Base-by-base conservation (phyloP, 2,113 vertebrate species). In the Tonatia bakeri region DNA sequence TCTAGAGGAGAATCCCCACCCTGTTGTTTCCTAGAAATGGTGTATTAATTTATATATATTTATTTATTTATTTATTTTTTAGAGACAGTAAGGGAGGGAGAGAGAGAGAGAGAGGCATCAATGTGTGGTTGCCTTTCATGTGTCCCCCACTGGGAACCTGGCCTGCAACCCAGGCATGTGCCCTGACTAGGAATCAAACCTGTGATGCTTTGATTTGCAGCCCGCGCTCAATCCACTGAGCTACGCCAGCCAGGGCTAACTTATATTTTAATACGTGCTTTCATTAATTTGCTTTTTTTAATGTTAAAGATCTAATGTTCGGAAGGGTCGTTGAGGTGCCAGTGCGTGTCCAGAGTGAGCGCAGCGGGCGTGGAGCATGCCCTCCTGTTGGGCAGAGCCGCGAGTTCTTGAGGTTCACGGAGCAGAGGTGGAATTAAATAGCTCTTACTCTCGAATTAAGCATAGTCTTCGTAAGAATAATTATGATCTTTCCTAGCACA, bases 1-100 rank as follows among this genome's bases (percentile, higher is more conserved):
- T 88, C n/a, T 84, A 91, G 72, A 93, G 77, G 54, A 92, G 19
- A 96, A 88, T 93, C 81, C 14, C 31, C 17, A 92, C 22, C 20
- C 16, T 91, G 22, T 91, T 94, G 67, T 54, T 83, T 92, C 31
- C 26, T 94, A 67, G 16, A 87, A 91, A 43, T 89, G 90, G 22
- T n/a, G 1, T 91, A 67, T 94, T 81, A 83, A 86, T 82, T 84
- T 73, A 33, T 82, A 40, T 87, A n/a, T n/a, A n/a, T n/a, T n/a
- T n/a, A n/a, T n/a, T n/a, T n/a, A n/a, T n/a, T n/a, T n/a, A n/a
- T n/a, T n/a, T n/a, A n/a, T n/a, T n/a, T n/a, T n/a, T n/a, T n/a
- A n/a, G n/a, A n/a, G n/a, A n/a, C n/a, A n/a, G n/a, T n/a, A n/a
- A n/a, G n/a, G n/a, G n/a, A n/a, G n/a, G n/a, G n/a, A n/a, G n/a